Conservation (phyloP, 2,797 vertebrate genomes). For the Microctenopoma lineatum region DNA sequence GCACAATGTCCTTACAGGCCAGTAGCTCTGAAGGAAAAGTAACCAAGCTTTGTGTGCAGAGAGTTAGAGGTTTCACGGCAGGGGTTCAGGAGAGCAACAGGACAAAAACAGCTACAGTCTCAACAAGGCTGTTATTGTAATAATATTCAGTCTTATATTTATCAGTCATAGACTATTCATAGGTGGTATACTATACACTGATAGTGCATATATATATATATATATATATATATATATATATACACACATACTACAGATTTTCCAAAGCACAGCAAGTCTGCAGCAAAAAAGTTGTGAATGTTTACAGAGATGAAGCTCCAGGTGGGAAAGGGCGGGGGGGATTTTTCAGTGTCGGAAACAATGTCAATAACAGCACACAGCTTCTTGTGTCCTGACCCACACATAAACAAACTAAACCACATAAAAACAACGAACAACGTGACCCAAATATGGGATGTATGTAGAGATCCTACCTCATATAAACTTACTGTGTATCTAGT, state of each 20-base stretch:
- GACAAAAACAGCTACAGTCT: slow-evolving; percentile 4
- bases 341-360: slow-evolving; percentile 13
- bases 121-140: no score
- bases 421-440: not conserved
- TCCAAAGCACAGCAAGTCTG: not conserved
- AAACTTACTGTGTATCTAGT: slow-evolving; percentile 6
- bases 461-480: not conserved
- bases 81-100: slow-evolving; percentile 8
- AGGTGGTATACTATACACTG: no score
- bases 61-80: slow-evolving; percentile 43
- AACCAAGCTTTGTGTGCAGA: slow-evolving; percentile 35
- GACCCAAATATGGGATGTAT: not conserved
- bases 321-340: not conserved
- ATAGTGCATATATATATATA: no score
- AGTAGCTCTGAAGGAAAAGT: slow-evolving; percentile 51
- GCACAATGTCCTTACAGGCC: slow-evolving; percentile 60
- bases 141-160: no score
- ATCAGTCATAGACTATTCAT: no score
- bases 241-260: no score
- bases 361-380: slow-evolving; percentile 7
- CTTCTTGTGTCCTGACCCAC: slow-evolving; percentile 16
- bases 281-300: slow-evolving; percentile 8
- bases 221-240: no score
- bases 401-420: not conserved
- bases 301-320: slow-evolving; percentile 21